Conservation (phyloP, 2,888 invertebrate species). For the Phortica magna region DNA sequence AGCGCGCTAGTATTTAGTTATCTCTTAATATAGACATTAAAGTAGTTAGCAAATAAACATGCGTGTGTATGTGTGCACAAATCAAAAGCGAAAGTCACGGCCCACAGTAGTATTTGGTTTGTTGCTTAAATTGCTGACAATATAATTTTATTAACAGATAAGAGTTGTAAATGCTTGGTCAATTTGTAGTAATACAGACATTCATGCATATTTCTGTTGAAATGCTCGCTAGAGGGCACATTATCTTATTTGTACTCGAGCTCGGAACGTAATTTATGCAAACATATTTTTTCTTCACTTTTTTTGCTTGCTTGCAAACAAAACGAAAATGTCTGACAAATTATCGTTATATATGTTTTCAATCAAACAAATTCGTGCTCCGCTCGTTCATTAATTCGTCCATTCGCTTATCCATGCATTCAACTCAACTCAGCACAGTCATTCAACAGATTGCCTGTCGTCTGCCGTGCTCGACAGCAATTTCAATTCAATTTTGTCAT, state of each 20-base stretch:
- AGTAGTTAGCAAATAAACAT: neutral
- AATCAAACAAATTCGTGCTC: neutral
- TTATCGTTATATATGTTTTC: slow-evolving; percentile 2
- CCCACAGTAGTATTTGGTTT: too few relatives aligned
- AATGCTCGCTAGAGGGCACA: neutral
- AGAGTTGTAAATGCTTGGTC: too few relatives aligned
- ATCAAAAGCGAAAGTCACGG: too few relatives aligned
- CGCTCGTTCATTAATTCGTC: neutral
- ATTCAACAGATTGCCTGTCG: slow-evolving; percentile 71
- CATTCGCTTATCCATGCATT: slow-evolving; percentile 37
- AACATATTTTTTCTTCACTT: slow-evolving; percentile 29
- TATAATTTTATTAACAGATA: too few relatives aligned
- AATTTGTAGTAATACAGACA: too few relatives aligned
- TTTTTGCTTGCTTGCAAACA: slow-evolving; percentile 43
- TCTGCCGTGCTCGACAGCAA: slow-evolving; percentile 64
- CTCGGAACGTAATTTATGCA: slow-evolving; percentile 5
- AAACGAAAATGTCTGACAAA: slow-evolving; percentile 8
- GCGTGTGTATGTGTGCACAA: neutral
- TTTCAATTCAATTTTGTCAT: slow-evolving; percentile 68
- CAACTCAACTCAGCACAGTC: slow-evolving; percentile 37
- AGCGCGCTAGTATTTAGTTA: neutral
- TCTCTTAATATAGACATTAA: neutral
- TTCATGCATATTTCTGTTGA: neutral
- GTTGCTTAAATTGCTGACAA: too few relatives aligned
- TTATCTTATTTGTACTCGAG: neutral